phyloP scores from a whole-genome alignment of 2,113 vertebrate species.

The Garra rufa region DNA sequence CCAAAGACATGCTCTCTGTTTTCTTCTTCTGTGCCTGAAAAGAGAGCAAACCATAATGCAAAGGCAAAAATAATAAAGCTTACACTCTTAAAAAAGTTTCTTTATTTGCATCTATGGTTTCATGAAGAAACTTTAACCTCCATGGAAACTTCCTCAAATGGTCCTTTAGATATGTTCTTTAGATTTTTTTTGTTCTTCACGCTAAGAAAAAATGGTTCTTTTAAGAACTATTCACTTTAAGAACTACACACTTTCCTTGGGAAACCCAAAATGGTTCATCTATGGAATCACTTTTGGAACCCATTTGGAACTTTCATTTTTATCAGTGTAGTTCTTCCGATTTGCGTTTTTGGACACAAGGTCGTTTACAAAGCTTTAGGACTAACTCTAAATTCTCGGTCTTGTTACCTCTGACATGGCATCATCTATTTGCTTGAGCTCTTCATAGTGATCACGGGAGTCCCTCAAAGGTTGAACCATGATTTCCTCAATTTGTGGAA shows the following conservation, averaged over 20 bases:
- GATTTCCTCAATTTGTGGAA: constrained; percentile 84
- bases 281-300: no score
- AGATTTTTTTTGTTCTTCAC: no score
- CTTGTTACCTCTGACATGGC: constrained; percentile 81
- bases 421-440: constrained; percentile 83
- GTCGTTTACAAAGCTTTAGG: background rate
- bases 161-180: no score
- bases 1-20: constrained; percentile 80
- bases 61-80: background rate
- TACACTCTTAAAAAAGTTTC: background rate
- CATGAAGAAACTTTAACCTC: background rate
- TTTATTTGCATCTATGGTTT: no score
- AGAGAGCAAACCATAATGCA: constrained; percentile 58
- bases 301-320: background rate
- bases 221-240: no score
- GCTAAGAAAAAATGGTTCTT: no score
- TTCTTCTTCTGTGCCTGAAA: constrained; percentile 81
- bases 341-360: background rate
- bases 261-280: no score
- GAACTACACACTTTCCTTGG: no score
- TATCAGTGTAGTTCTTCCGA: background rate
- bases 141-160: background rate
- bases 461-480: constrained; percentile 84
- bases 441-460: constrained; percentile 84
- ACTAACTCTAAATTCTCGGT: background rate